Conservation (phyloP, 2,888 invertebrate genomes). For the Spilarctia lutea region DNA sequence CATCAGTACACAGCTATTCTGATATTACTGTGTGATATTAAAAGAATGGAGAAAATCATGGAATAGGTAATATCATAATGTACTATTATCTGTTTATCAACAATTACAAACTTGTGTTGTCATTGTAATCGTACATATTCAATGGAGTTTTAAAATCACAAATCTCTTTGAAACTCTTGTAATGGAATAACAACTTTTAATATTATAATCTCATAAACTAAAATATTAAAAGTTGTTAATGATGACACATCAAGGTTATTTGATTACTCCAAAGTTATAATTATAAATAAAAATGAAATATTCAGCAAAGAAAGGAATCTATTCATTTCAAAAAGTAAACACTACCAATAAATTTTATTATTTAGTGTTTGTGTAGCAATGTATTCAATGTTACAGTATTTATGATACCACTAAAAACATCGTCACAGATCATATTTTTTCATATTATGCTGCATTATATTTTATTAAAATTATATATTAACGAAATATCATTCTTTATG, state of each 20-base stretch:
- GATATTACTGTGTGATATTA: neutral
- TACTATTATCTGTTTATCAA: neutral
- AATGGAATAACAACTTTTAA: too few relatives aligned
- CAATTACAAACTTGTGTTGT: neutral
- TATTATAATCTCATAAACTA: too few relatives aligned
- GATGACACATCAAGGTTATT: too few relatives aligned
- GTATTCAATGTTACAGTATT: neutral
- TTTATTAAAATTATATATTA: too few relatives aligned
- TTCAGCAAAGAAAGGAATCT: neutral
- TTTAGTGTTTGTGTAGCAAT: neutral
- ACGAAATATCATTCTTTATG: neutral
- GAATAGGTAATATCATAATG: neutral
- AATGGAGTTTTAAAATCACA: neutral
- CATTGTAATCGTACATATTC: neutral
- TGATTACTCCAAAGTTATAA: too few relatives aligned
- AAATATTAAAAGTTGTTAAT: too few relatives aligned
- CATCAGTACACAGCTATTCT: too few relatives aligned
- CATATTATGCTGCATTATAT: too few relatives aligned
- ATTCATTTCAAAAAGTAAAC: neutral
- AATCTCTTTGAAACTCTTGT: neutral
- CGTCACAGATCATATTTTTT: too few relatives aligned
- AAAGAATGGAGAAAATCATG: neutral
- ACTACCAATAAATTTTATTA: neutral
- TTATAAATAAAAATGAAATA: neutral
- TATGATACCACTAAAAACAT: neutral